Evolutionary conservation across 1,140 invertebrate species (phyloP).

Genomic region (Ceratoteleas bidentatus): DNA sequence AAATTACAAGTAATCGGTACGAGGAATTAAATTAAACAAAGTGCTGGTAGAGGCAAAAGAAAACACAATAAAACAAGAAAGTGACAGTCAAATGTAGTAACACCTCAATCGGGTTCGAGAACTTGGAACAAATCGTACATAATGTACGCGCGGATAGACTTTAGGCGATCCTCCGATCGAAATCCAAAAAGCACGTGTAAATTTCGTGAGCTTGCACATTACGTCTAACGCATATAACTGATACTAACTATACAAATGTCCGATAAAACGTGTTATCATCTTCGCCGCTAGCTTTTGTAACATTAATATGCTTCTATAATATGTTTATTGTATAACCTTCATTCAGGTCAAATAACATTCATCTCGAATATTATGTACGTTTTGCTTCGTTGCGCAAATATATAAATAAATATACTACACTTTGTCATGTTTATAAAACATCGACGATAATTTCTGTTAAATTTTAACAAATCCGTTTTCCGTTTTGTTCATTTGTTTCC

Average conservation of each 20-base stretch:
- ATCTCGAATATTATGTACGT: conserved; percentile 67
- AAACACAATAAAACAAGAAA: conserved; percentile 6
- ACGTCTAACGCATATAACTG: conserved; percentile 59
- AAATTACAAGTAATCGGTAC: background rate
- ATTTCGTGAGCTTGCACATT: conserved; percentile 68
- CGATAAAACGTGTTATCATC: conserved; percentile 58
- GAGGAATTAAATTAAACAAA: conserved; percentile 36
- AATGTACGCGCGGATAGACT: conserved; percentile 52
- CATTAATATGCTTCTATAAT: conserved; percentile 66
- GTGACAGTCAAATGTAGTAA: conserved; percentile 28
- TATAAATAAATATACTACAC: conserved; percentile 79
- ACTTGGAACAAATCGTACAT: conserved; percentile 54
- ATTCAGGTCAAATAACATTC: conserved; percentile 68
- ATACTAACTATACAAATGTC: conserved; percentile 65
- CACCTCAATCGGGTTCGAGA: conserved; percentile 20
- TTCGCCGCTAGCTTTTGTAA: conserved; percentile 61
- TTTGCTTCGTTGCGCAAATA: conserved; percentile 75
- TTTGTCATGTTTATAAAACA: conserved; percentile 81
- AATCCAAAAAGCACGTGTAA: conserved; percentile 50
- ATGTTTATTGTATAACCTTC: conserved; percentile 67
- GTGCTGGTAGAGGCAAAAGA: background rate
- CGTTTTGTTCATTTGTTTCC: conserved; percentile 68
- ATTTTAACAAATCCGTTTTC: conserved; percentile 79
- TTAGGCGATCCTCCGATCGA: conserved; percentile 15
- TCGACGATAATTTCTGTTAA: conserved; percentile 80